Conservation (phyloP, 2,797 vertebrate species). For the Benthosema pterotum region DNA sequence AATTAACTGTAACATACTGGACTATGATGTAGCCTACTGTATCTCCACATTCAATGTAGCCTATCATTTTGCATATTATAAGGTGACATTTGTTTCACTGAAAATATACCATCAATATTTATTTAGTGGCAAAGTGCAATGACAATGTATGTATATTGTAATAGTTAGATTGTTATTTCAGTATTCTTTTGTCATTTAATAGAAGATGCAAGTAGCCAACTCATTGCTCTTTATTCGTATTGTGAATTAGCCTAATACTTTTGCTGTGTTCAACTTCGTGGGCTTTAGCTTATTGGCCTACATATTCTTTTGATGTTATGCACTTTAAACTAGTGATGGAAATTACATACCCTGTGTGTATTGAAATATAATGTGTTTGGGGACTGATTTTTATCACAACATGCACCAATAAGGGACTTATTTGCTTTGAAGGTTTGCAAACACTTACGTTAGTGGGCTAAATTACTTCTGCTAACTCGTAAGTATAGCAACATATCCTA, state of each 20-base stretch:
- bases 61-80: conserved; percentile 61
- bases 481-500: conserved; percentile 55
- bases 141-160: conserved; percentile 86
- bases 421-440: conserved; percentile 39
- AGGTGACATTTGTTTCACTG: conserved; percentile 61
- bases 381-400: conserved; percentile 39
- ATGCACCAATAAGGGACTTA: conserved; percentile 7
- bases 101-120: conserved; percentile 72
- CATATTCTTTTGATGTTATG: conserved; percentile 81
- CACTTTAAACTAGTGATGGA: conserved; percentile 89
- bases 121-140: conserved; percentile 97
- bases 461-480: conserved; percentile 42
- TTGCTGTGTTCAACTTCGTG: conserved; percentile 71
- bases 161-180: conserved; percentile 74
- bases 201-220: conserved; percentile 59
- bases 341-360: conserved; percentile 61
- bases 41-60: conserved; percentile 64
- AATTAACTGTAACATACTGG: conserved; percentile 65
- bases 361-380: conserved; percentile 62
- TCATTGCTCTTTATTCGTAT: conserved; percentile 72
- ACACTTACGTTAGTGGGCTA: conserved; percentile 40
- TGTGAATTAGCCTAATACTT: conserved; percentile 65
- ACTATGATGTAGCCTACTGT: conserved; percentile 68
- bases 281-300: conserved; percentile 41
- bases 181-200: conserved; percentile 70